phyloP scores from a whole-genome alignment of 2,113 vertebrate genomes.

The Ceyx cyanopectus region DNA sequence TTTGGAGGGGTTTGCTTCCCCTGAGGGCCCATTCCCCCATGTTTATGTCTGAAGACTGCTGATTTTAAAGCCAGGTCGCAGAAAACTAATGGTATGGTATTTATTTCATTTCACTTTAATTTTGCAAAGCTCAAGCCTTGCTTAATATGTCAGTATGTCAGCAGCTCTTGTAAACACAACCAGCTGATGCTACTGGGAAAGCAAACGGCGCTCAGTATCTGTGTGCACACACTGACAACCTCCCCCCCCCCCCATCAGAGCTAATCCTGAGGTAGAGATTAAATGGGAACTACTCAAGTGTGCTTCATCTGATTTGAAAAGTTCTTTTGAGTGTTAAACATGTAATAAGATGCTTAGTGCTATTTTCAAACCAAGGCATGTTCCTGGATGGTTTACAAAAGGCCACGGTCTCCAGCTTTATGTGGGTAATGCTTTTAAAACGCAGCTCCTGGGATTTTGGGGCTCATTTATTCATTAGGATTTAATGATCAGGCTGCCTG shows the following conservation, averaged over 20 bases:
- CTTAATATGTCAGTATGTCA: neutral
- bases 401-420: neutral
- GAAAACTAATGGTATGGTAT: neutral
- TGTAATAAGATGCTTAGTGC: neutral
- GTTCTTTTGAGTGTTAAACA: constrained; percentile 2
- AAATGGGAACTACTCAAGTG: neutral
- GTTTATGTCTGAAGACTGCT: neutral
- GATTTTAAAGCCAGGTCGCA: constrained; percentile 14
- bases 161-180: neutral
- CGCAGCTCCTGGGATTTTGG: neutral
- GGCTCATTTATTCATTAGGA: neutral
- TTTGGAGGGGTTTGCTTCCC: constrained; percentile 1
- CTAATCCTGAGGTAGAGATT: neutral
- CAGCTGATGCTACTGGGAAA: neutral
- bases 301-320: neutral
- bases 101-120: constrained; percentile 35
- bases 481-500: neutral
- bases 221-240: accelerated
- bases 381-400: neutral
- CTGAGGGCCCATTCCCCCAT: neutral
- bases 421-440: neutral
- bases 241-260: accelerated
- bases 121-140: neutral
- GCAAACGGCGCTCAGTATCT: accelerated
- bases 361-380: neutral